These are phyloP conservation scores for Eremophila alpestris DNA, from an alignment of 2,797 vertebrate genomes.

Conservation along the genomic window DNA sequence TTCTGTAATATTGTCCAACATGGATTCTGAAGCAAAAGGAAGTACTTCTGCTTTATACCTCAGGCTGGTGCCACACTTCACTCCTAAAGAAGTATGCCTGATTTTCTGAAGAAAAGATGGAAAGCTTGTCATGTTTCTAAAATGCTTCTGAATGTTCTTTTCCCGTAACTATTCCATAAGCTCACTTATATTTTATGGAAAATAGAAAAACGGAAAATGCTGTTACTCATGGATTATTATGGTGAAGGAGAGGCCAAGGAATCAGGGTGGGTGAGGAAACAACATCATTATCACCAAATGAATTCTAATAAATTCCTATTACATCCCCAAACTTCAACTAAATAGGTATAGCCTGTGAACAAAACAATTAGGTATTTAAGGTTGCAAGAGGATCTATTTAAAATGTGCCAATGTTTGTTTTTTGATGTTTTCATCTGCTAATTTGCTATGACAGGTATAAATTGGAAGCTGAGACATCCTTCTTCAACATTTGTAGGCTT, in stretches of 20 bases:
- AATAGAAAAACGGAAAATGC: background rate
- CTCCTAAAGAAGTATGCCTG: background rate
- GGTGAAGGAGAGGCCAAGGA: background rate
- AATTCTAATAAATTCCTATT: background rate
- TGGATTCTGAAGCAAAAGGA: background rate
- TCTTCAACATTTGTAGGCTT: constrained; percentile 51
- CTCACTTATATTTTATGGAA: background rate
- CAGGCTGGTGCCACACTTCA: background rate
- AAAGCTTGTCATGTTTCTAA: background rate
- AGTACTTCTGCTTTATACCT: background rate
- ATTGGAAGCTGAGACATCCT: constrained; percentile 27
- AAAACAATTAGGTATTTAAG: constrained; percentile 4
- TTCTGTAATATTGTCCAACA: background rate
- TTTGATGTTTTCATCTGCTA: constrained; percentile 56
- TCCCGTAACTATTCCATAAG: background rate
- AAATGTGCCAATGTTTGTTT: constrained; percentile 31
- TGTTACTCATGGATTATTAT: background rate
- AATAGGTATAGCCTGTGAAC: background rate
- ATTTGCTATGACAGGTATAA: constrained; percentile 68
- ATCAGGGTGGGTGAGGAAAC: background rate
- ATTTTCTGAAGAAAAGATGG: background rate
- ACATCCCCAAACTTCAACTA: background rate
- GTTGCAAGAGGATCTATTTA: constrained; percentile 10
- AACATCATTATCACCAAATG: background rate
- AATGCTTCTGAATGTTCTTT: background rate